phyloP scores from a whole-genome alignment of 2,888 invertebrate species.

The Smittia sp. region DNA sequence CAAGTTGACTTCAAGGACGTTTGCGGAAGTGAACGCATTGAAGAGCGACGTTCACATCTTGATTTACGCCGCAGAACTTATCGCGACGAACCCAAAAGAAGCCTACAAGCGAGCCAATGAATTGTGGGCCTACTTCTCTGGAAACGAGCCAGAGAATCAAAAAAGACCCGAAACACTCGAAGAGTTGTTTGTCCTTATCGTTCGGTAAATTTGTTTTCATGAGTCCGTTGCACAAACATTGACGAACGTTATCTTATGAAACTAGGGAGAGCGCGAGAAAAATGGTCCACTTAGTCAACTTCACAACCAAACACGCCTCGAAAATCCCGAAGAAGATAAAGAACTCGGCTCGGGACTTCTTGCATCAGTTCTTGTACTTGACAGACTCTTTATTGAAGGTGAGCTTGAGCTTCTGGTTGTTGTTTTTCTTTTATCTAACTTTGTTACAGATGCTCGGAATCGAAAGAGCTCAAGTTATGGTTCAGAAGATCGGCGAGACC shows the following conservation, averaged over 20 bases:
- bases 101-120: constrained; percentile 72
- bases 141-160: constrained; percentile 82
- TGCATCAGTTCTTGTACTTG: constrained; percentile 59
- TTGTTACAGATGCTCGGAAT: constrained; percentile 54
- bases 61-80: constrained; percentile 74
- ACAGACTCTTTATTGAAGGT: constrained; percentile 68
- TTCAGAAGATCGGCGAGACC: constrained; percentile 6
- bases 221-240: not conserved
- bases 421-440: constrained; percentile 5
- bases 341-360: constrained; percentile 56
- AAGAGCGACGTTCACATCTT: constrained; percentile 77
- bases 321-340: constrained; percentile 62
- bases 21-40: constrained; percentile 75
- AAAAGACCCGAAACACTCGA: constrained; percentile 75
- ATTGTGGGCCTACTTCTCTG: constrained; percentile 67
- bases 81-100: constrained; percentile 71
- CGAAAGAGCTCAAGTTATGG: constrained; percentile 56
- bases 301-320: constrained; percentile 59
- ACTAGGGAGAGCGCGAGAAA: constrained; percentile 66
- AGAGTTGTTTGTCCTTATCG: constrained; percentile 70
- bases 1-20: constrained; percentile 71
- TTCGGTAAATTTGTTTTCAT: constrained; percentile 52
- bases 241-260: not conserved
- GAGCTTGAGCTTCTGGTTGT: constrained; percentile 43
- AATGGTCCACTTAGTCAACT: constrained; percentile 75